Conservation (phyloP, 35 echinoderm and acorn worm species). For the Hemicentrotus pulcherrimus region DNA sequence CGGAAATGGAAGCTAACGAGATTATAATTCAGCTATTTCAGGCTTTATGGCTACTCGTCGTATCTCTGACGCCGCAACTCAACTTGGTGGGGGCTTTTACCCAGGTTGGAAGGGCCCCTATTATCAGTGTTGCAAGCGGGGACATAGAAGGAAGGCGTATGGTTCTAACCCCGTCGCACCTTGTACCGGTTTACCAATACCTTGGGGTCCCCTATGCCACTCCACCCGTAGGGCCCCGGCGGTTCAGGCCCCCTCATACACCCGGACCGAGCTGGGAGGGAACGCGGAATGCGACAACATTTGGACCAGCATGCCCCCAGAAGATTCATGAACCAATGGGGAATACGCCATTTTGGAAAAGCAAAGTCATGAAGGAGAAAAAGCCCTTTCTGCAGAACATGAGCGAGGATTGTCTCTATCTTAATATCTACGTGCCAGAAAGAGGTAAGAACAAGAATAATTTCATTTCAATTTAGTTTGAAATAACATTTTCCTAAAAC, state of each 20-base stretch:
- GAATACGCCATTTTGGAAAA: slow-evolving; percentile 57
- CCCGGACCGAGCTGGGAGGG: slow-evolving; percentile 55
- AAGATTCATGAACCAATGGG: neutral
- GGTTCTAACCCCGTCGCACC: slow-evolving; percentile 38
- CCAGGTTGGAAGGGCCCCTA: slow-evolving; percentile 46
- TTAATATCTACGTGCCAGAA: slow-evolving; percentile 79
- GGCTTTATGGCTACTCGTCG: neutral
- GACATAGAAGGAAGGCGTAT: slow-evolving; percentile 62
- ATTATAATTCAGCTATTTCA: slow-evolving; percentile 19
- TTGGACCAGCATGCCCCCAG: slow-evolving; percentile 80
- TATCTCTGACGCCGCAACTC: neutral
- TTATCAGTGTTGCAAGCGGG: slow-evolving; percentile 55
- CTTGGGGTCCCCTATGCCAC: slow-evolving; percentile 81
- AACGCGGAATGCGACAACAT: slow-evolving; percentile 62
- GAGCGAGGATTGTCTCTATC: slow-evolving; percentile 87
- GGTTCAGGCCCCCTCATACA: slow-evolving; percentile 71
- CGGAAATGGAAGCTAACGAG: slow-evolving; percentile 38
- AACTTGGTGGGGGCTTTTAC: neutral
- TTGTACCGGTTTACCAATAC: slow-evolving; percentile 81
- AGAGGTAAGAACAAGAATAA: slow-evolving; percentile 55
- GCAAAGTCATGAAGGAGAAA: slow-evolving; percentile 47
- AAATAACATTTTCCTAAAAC: neutral
- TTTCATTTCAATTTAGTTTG: neutral
- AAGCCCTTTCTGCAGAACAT: slow-evolving; percentile 62
- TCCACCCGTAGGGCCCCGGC: slow-evolving; percentile 62